Evolutionary conservation across 2,113 vertebrate species (phyloP).

Genomic region (Rhinoderma darwinii): DNA sequence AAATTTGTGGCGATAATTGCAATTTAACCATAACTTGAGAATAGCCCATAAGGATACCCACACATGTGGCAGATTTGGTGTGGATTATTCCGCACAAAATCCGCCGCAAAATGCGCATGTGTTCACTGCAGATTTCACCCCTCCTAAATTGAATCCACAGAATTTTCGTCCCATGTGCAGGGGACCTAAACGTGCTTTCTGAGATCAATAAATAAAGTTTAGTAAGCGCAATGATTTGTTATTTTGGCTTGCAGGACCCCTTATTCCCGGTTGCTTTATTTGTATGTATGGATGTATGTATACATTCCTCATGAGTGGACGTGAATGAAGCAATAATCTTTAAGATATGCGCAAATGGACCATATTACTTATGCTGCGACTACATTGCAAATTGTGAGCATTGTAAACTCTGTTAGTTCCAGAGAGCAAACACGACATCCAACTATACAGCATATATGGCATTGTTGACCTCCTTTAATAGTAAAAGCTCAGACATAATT

Average conservation of each 20-base stretch:
- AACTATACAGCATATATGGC: neutral
- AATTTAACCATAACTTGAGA: no score
- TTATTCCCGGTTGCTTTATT: neutral
- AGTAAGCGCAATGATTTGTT: neutral
- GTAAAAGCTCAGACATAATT: neutral
- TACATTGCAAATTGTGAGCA: neutral
- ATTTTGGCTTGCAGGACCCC: neutral
- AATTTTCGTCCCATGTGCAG: no score
- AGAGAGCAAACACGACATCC: neutral
- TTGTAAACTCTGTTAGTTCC: neutral
- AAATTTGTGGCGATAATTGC: no score
- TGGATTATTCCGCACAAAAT: no score
- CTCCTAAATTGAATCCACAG: no score
- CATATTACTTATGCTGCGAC: neutral
- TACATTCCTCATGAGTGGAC: neutral
- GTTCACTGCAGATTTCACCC: no score
- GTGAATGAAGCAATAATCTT: neutral
- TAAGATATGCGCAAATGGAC: neutral
- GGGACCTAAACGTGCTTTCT: neutral
- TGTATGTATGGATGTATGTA: neutral
- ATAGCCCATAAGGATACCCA: no score
- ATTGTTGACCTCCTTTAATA: neutral
- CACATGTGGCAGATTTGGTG: no score
- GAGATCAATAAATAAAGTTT: neutral
- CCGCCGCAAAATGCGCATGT: no score